phyloP scores from a whole-genome alignment of 2,888 invertebrate species.

The Imbricaverruca yamaguchii region DNA sequence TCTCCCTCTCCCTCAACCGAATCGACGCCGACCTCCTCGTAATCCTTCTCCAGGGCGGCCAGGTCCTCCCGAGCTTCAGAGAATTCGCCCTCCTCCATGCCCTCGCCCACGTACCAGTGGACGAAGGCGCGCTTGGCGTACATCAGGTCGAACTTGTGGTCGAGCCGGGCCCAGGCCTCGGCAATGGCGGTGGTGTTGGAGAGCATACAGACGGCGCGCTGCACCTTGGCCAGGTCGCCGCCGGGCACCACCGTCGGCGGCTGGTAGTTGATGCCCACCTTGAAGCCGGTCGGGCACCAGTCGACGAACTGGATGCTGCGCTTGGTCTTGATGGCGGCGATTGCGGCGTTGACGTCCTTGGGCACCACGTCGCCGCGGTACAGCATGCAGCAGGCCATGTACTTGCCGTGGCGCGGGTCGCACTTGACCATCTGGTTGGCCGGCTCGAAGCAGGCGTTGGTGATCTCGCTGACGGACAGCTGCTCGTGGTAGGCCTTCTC shows the following conservation, averaged over 20 bases:
- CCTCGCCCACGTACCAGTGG: constrained; percentile 47
- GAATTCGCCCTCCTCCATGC: constrained; percentile 48
- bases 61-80: constrained; percentile 46
- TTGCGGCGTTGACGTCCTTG: constrained; percentile 43
- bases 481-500: constrained; percentile 79
- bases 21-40: constrained; percentile 44
- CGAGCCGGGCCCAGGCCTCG: constrained; percentile 52
- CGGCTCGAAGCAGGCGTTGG: constrained; percentile 42
- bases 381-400: constrained; percentile 47
- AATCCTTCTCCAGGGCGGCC: constrained; percentile 42
- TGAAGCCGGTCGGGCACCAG: constrained; percentile 47
- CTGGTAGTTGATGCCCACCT: constrained; percentile 82
- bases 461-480: constrained; percentile 78
- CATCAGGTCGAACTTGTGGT: constrained; percentile 52
- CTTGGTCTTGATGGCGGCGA: constrained; percentile 45
- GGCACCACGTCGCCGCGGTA: constrained; percentile 48
- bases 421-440: constrained; percentile 36
- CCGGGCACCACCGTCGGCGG: constrained; percentile 92
- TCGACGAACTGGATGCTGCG: constrained; percentile 47
- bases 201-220: constrained; percentile 51
- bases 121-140: constrained; percentile 51
- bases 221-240: constrained; percentile 63
- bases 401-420: constrained; percentile 40
- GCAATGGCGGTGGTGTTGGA: constrained; percentile 52
- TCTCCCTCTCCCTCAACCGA: constrained; percentile 34